phyloP scores from a whole-genome alignment of 2,888 invertebrate species.

The Chrysina gloriosa region DNA sequence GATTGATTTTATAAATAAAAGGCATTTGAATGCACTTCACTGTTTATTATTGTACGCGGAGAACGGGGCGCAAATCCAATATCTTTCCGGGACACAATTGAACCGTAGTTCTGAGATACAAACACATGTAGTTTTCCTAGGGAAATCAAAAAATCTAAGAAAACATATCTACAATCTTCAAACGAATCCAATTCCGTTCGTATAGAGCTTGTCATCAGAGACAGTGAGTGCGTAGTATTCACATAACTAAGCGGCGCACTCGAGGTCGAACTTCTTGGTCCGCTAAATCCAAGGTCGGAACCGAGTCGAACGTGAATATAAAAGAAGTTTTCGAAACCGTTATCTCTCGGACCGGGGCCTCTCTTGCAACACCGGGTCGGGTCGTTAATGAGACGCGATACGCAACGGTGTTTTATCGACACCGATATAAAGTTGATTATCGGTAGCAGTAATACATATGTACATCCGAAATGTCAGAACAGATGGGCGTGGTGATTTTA shows the following conservation, averaged over 20 bases:
- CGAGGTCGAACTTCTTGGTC: conserved; percentile 62
- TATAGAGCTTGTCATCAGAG: background rate
- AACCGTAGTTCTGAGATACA: too few species aligned
- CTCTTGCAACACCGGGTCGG: conserved; percentile 42
- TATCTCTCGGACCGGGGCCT: conserved; percentile 39
- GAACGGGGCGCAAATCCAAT: too few species aligned
- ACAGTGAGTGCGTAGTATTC: background rate
- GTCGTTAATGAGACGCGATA: conserved; percentile 16
- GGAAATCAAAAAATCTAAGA: too few species aligned
- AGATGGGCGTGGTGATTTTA: background rate
- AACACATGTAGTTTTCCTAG: too few species aligned
- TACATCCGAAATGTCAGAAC: background rate
- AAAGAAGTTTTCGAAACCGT: conserved; percentile 45
- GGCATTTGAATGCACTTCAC: too few species aligned
- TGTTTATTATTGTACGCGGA: too few species aligned
- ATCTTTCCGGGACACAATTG: too few species aligned
- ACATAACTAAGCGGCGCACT: conserved; percentile 37
- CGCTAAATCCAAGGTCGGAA: conserved; percentile 59
- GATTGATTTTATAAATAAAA: too few species aligned
- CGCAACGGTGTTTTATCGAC: conserved; percentile 18
- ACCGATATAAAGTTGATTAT: conserved; percentile 12
- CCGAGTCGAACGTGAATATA: conserved; percentile 45
- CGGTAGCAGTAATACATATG: too few species aligned
- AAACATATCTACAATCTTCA: too few species aligned
- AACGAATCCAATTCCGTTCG: background rate